Conservation (phyloP, 1,140 invertebrate species). For the Dolichoris vasculosae region DNA sequence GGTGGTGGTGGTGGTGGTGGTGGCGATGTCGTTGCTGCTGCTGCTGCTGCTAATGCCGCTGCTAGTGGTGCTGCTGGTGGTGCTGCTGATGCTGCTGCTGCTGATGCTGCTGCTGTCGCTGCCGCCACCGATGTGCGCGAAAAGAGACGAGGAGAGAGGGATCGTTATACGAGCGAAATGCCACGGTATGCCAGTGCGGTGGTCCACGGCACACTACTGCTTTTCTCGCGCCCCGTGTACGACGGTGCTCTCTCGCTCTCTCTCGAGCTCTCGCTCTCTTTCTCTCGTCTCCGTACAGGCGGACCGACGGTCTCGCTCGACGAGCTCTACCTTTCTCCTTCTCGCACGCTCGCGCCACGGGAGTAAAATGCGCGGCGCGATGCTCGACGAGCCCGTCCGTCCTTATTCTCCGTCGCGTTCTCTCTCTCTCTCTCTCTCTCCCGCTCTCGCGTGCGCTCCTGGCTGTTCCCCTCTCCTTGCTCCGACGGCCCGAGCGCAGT, state of each 20-base stretch:
- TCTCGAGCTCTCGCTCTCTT: constrained; percentile 24
- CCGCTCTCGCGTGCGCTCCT: constrained; percentile 50
- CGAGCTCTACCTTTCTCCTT: constrained; percentile 57
- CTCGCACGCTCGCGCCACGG: constrained; percentile 37
- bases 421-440: constrained; percentile 59
- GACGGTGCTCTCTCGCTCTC: constrained; percentile 68
- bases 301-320: constrained; percentile 22
- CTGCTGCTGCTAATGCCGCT: too few relatives aligned
- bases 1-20: constrained; percentile 56
- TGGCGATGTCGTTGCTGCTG: neutral
- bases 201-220: constrained; percentile 76
- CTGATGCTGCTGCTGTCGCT: neutral
- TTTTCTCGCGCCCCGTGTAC: constrained; percentile 75
- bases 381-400: neutral
- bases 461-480: constrained; percentile 52
- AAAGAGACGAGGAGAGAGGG: constrained; percentile 65
- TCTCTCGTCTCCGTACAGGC: constrained; percentile 21
- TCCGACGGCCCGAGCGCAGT: constrained; percentile 14
- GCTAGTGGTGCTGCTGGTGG: neutral
- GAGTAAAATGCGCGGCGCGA: constrained; percentile 42
- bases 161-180: constrained; percentile 66
- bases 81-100: neutral
- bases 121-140: constrained; percentile 55
- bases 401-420: constrained; percentile 36
- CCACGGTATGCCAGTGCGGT: constrained; percentile 75